Evolutionary conservation across 2,797 vertebrate species (phyloP).

Genomic region (Scyliorhinus canicula): DNA sequence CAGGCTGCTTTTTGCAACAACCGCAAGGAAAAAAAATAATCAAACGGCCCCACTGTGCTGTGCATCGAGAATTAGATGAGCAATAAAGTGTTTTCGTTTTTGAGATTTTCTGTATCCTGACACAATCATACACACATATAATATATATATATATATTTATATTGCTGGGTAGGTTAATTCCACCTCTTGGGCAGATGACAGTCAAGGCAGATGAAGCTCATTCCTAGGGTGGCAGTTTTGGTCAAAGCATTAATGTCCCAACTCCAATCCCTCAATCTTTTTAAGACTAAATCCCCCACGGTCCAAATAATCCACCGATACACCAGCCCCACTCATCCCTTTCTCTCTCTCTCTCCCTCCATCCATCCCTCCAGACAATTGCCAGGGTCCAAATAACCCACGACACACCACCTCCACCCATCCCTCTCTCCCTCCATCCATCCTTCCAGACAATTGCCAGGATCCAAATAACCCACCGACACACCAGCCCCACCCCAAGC

Average conservation of each 20-base stretch:
- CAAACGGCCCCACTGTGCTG: neutral
- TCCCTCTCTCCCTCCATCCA: too few species aligned
- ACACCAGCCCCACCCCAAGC: neutral
- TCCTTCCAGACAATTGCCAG: too few species aligned
- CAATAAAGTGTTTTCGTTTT: neutral
- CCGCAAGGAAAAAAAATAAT: neutral
- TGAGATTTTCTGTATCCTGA: neutral
- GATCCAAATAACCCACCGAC: neutral
- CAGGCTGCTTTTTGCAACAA: neutral
- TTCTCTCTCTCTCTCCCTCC: too few species aligned
- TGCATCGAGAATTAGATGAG: neutral
- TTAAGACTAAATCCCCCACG: neutral
- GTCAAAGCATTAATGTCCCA: neutral
- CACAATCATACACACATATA: neutral
- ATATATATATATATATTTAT: too few species aligned
- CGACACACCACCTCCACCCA: too few species aligned
- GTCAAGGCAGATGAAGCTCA: neutral
- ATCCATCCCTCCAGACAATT: too few species aligned
- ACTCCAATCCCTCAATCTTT: neutral
- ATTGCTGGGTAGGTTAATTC: neutral
- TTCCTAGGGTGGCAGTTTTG: neutral
- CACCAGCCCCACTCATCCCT: neutral
- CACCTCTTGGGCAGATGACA: neutral
- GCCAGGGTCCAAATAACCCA: neutral
- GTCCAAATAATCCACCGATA: neutral